Base-by-base conservation (phyloP, 2,113 vertebrate genomes). In the Colistium nudipinnis region DNA sequence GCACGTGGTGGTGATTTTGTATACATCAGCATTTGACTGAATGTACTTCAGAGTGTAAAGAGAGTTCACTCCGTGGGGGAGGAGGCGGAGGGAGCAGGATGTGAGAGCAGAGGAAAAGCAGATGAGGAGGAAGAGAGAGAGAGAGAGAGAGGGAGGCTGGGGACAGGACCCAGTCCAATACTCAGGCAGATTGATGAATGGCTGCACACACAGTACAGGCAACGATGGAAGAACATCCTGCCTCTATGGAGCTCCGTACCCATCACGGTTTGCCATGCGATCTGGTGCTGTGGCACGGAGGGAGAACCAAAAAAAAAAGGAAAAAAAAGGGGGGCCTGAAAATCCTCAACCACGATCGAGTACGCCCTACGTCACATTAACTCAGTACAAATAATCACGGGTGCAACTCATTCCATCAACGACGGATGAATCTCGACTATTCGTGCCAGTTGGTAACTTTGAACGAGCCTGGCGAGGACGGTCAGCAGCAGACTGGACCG, bases 11-110 rank as follows among this genome's bases (percentile, higher is more conserved):
- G 30, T 5, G 2, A 2, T 63, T 48, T 47, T 41, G 47, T 27
- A 27, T 38, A 60, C 0, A 0, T 16, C 33, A 66, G 52, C 24
- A 22, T 44, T 74, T 69, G 6, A 53, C 27, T 70, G 11, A 39
- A 76, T 65, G 70, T 4, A 30, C 30, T 61, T 39, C 60, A 61
- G 74, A 81, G 62, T 61, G 41, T 17, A 11, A 25, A 27, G 28
- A 30, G 49, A 41, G 33, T 62, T 67, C 69, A 47, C 35, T 11
- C 13, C 14, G 56, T 35, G 41, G 62, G 53, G 68, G 52, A 24
- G 13, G 20, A 35, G 43, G 45, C 55, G 22, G n/a, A 65, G 54
- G 12, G 47, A 47, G 9, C n/a, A 41, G 59, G 45, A 54, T 13
- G 5, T 52, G 47, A 51, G 0, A 45, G 31, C 16, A 60, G 36